Conservation (phyloP, 92 coral and sea anemone species). For the Parazoanthus darwini region DNA sequence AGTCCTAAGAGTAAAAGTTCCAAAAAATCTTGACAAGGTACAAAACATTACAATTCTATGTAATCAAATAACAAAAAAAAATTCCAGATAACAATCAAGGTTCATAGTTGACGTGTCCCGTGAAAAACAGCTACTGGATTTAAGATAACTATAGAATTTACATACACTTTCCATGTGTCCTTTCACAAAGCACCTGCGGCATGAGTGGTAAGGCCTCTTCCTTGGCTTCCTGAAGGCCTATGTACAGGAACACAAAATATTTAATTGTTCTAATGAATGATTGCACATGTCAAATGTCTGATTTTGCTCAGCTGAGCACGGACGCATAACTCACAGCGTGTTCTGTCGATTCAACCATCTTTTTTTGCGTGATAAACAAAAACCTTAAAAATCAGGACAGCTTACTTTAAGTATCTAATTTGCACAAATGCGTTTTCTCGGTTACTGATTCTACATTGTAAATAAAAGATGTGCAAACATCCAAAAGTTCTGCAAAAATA, state of each 20-base stretch:
- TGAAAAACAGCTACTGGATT: not conserved
- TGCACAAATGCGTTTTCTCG: no score
- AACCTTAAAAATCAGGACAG: not conserved
- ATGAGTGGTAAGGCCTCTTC: conserved; percentile 58
- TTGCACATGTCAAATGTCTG: not conserved
- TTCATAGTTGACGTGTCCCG: not conserved
- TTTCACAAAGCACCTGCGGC: conserved; percentile 69
- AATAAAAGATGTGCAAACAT: no score
- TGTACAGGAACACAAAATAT: not conserved
- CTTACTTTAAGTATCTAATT: no score
- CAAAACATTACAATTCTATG: not conserved
- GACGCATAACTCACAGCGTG: no score
- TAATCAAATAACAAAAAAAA: not conserved
- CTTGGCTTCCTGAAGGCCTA: conserved; percentile 74
- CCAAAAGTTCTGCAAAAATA: no score
- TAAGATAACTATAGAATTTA: not conserved
- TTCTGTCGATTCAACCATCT: not conserved
- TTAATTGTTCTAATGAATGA: not conserved
- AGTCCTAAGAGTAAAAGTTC: conserved; percentile 50
- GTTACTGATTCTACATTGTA: no score
- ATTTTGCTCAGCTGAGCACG: no score
- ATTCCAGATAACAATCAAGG: not conserved
- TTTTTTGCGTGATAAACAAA: not conserved
- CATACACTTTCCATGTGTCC: conserved; percentile 83
- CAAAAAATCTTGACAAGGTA: not conserved